phyloP scores from a whole-genome alignment of 2,888 invertebrate species.

The Dryococelus australis region DNA sequence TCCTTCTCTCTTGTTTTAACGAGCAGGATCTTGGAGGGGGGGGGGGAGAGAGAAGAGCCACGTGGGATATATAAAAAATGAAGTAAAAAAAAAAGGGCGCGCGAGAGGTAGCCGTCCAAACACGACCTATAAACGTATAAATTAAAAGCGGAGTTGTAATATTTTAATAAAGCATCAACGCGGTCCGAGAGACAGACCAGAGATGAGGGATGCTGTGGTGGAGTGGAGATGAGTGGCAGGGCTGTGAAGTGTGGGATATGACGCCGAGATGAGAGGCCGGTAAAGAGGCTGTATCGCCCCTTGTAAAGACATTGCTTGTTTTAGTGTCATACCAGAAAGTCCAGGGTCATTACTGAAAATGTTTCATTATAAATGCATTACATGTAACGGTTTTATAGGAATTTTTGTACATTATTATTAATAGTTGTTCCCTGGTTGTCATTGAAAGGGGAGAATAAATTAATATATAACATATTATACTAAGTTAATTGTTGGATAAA shows the following conservation, averaged over 20 bases:
- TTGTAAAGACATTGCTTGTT: no score
- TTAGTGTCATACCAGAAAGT: no score
- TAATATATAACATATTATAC: no score
- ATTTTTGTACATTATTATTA: no score
- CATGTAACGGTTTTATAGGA: no score
- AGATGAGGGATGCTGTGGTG: background rate
- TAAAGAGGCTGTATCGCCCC: no score
- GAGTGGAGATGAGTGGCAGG: background rate
- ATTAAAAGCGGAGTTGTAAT: constrained; percentile 21
- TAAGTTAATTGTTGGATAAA: no score
- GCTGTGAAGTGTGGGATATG: background rate
- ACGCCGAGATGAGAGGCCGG: no score
- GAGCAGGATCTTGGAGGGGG: background rate
- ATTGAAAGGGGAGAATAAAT: no score
- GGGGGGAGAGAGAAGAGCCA: background rate
- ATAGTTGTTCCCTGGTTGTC: no score
- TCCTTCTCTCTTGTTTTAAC: constrained; percentile 13
- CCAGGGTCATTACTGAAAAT: no score
- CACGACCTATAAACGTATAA: constrained; percentile 27
- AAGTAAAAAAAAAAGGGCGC: background rate
- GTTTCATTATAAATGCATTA: no score
- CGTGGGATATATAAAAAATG: background rate
- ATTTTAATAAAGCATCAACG: constrained; percentile 19
- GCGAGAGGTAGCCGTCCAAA: background rate
- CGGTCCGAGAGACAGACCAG: background rate